These are phyloP conservation scores for Microvelia longipes DNA, from an alignment of 1,140 invertebrate genomes.

Conservation along the genomic window DNA sequence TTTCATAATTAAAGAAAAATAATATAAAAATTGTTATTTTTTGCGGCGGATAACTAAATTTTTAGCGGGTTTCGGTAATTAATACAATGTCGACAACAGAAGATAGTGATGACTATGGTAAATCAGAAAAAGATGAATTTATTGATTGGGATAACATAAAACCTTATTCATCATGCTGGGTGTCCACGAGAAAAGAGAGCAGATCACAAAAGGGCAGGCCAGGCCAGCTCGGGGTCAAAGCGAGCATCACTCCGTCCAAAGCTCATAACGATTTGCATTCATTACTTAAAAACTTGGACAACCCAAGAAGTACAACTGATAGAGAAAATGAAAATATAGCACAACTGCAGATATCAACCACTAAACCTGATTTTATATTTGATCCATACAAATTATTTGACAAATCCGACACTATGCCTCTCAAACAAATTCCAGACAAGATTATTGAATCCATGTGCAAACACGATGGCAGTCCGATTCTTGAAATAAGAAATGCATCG, in stretches of 20 bases:
- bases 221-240: too few relatives aligned
- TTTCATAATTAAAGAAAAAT: too few relatives aligned
- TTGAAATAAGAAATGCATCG: too few relatives aligned
- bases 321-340: background rate
- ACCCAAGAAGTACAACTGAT: background rate
- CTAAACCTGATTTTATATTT: background rate
- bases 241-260: background rate
- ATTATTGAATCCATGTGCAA: background rate
- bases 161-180: background rate
- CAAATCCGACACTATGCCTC: background rate
- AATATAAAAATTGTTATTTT: too few relatives aligned
- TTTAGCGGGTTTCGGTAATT: too few relatives aligned
- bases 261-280: background rate
- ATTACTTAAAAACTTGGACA: background rate
- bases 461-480: too few relatives aligned
- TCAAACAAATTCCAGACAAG: background rate
- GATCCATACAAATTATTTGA: background rate
- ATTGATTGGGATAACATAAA: background rate
- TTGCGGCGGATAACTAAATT: too few relatives aligned
- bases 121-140: too few relatives aligned
- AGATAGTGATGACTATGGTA: too few relatives aligned
- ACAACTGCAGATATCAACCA: background rate
- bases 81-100: too few relatives aligned
- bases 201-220: too few relatives aligned
- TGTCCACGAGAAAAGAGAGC: background rate